Conservation (phyloP, 1,140 invertebrate genomes). For the Drosophila truncata region DNA sequence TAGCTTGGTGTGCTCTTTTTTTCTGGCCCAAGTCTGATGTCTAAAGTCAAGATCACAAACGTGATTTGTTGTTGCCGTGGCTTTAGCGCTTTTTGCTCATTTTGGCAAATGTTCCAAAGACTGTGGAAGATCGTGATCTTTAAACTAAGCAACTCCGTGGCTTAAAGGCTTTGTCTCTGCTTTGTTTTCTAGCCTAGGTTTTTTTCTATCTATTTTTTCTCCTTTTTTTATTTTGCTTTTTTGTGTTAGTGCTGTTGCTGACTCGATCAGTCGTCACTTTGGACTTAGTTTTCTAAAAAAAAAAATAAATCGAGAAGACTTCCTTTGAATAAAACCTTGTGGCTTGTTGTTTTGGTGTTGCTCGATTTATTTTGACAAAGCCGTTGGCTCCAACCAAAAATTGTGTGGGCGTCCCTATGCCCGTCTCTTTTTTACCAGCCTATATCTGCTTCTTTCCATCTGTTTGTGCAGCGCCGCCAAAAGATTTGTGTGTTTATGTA, state of each 20-base stretch:
- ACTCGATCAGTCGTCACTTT: slow-evolving; percentile 79
- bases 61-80: slow-evolving; percentile 71
- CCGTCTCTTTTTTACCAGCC: slow-evolving; percentile 4
- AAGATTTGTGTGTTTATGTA: slow-evolving; percentile 57
- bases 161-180: slow-evolving; percentile 37
- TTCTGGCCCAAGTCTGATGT: slow-evolving; percentile 42
- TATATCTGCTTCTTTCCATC: slow-evolving; percentile 14
- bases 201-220: slow-evolving; percentile 16
- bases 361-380: slow-evolving; percentile 75
- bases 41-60: slow-evolving; percentile 83
- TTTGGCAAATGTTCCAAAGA: slow-evolving; percentile 70
- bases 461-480: slow-evolving; percentile 55
- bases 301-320: slow-evolving; percentile 12
- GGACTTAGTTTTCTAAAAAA: slow-evolving; percentile 3
- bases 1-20: slow-evolving; percentile 46
- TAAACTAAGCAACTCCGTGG: slow-evolving; percentile 68
- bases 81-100: slow-evolving; percentile 59
- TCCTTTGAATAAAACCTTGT: slow-evolving; percentile 28
- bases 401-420: slow-evolving; percentile 51
- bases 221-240: slow-evolving; percentile 4
- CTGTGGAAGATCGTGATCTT: slow-evolving; percentile 77
- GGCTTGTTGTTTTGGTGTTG: slow-evolving; percentile 48
- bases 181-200: slow-evolving; percentile 38
- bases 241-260: slow-evolving; percentile 43
- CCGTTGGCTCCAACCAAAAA: slow-evolving; percentile 24